Evolutionary conservation across 1,140 invertebrate species (phyloP), one percentile per base, ranked within the genome.

Genomic region (Drosophila pandora): DNA sequence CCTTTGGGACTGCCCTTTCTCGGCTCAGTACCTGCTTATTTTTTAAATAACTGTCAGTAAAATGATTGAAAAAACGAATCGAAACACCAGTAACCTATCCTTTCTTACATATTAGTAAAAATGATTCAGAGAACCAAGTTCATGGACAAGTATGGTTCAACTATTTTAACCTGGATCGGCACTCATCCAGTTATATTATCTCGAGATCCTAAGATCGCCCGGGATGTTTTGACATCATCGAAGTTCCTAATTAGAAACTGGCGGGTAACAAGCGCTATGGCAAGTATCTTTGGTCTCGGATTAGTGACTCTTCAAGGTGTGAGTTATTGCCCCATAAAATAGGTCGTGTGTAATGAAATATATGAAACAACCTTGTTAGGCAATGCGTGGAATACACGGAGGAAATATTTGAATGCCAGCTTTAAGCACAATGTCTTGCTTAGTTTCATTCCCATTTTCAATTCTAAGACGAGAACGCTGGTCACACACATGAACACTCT

Each of bases 391-490:
- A 67, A 34, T n/a, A 43, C 50, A 22, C 73, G 79, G 43, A 73
- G 88, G 17, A 83, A 68, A 49, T 21, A 61, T 1, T 17, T 90
- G 7, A 90, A 81, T 72, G 59, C 55, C 0, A 48, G 74, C 6
- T 90, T 90, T 43, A 65, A 52, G 3, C 63, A 87, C 0, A 81
- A 70, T 57, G 47, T 70, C 8, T 17, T 90, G 8, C 34, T 81
- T 0, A 84, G 77, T 50, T 90, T 90, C 28, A 13, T 87, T 17
- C 68, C 76, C 6, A 72, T 73, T 2, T 90, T 90, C 30, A 90
- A 90, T 53, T 12, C 47, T 2, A 76, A 87, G 32, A 47, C 60
- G 5, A 52, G 54, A 13, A 32, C 1, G 0, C n/a, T 90, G 1
- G 7, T 90, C 0, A 39, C 54, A 3, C 25, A 60, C 2, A 12